Base-by-base conservation (phyloP, 2,888 invertebrate species). In the Chrysolina haemoptera region DNA sequence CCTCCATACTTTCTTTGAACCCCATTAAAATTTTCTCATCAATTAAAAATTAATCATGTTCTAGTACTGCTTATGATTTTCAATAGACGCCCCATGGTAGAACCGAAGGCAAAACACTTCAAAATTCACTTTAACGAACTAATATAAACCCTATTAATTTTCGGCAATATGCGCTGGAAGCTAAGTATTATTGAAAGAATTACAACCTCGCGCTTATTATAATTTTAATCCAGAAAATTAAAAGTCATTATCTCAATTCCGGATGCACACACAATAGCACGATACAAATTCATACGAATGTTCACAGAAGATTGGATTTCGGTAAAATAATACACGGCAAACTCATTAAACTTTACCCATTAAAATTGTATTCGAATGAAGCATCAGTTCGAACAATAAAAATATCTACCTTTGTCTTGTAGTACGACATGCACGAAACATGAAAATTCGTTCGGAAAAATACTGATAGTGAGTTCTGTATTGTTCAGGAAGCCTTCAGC, bases 261-360 rank as follows among this genome's bases (percentile, higher is more conserved):
- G 20, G n/a, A 41, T 46, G 43, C 22, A 50, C 1, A 18, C 35
- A 6, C n/a, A 66, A 12, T 11, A 48, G n/a, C 16, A 14, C 14
- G 50, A 66, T 66, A 12, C 11, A 50, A 66, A 66, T 48, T 27
- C 46, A 66, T 35, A 16, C 11, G 0, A 70, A 50, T 14, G 63
- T 40, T 40, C 41, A 3, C 62, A 69, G 69, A 73, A 69, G 59
- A 73, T 73, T 65, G 68, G 64, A 68, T 65, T 73, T 69, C 65
- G 20, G 62, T 68, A 11, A n/a, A 65, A 69, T 69, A 69, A 64
- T 69, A 73, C 59, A 68, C 68, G 43, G 59, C 59, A 69, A 73
- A 73, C 73, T 73, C 73, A 73, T 73, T 73, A 69, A 73, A 73
- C 73, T 73, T 73, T 73, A 20, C 62, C 65, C 65, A 73, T 69